Evolutionary conservation across 2,888 invertebrate genomes (phyloP).

Genomic region (Archaeoteleia sp.): DNA sequence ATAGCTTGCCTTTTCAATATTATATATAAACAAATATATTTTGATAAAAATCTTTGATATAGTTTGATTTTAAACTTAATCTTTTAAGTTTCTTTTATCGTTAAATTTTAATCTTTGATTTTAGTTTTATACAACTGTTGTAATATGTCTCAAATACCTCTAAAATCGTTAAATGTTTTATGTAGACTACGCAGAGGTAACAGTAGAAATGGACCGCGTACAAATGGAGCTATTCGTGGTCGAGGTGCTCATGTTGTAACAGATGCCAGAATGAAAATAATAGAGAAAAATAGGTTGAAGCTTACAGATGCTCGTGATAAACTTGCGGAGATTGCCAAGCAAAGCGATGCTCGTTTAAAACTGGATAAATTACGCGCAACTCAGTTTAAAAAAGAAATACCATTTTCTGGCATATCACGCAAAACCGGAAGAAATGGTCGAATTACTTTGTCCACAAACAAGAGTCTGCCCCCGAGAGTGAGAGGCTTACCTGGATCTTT

Average conservation of each 20-base stretch:
- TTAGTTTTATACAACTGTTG: no score
- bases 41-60: no score
- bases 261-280: conserved; percentile 87
- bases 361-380: conserved; percentile 80
- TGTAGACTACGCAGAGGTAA: no score
- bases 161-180: no score
- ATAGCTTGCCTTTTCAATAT: no score
- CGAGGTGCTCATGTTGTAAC: conserved; percentile 63
- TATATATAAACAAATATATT: no score
- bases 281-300: conserved; percentile 85
- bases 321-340: conserved; percentile 84
- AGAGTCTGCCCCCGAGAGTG: conserved; percentile 42
- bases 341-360: conserved; percentile 84
- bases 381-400: conserved; percentile 70
- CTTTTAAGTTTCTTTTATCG: no score
- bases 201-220: no score
- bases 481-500: no score
- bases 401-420: conserved; percentile 75
- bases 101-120: no score
- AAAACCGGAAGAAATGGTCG: conserved; percentile 77
- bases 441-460: conserved; percentile 75
- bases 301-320: conserved; percentile 89
- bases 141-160: no score
- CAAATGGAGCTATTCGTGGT: conserved; percentile 29
- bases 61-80: no score